Evolutionary conservation across 2,113 vertebrate species (phyloP).

Genomic region (Phrynosoma platyrhinos): DNA sequence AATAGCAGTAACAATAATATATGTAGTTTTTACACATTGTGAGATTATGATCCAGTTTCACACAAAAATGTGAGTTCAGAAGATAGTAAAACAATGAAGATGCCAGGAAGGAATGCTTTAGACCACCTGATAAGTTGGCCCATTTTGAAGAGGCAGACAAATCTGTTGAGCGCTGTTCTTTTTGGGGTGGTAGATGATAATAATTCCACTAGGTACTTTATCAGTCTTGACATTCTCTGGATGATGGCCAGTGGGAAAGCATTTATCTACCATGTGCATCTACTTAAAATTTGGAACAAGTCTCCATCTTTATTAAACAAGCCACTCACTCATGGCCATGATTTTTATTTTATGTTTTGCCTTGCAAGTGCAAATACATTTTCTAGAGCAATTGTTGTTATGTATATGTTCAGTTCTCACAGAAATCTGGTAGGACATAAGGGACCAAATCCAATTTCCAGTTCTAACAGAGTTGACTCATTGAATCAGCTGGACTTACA

Average conservation of each 20-base stretch:
- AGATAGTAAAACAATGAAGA: rapidly evolving
- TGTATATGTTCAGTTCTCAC: constrained; percentile 40
- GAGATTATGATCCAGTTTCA: constrained; percentile 32
- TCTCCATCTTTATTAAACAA: constrained; percentile 65
- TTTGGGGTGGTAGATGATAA: constrained; percentile 52
- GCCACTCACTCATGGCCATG: constrained; percentile 40
- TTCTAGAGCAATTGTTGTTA: constrained; percentile 47
- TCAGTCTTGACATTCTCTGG: constrained; percentile 53
- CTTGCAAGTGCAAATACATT: constrained; percentile 57
- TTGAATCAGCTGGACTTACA: too few species aligned
- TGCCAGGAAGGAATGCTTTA: constrained; percentile 30
- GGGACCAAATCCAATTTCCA: neutral
- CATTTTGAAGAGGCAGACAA: constrained; percentile 11
- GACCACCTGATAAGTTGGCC: constrained; percentile 8
- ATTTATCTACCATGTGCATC: constrained; percentile 66
- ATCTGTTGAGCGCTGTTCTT: constrained; percentile 37
- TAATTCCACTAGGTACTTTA: constrained; percentile 57
- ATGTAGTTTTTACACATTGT: constrained; percentile 18
- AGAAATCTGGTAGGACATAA: constrained; percentile 1
- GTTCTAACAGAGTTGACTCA: neutral
- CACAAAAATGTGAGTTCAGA: constrained; percentile 4
- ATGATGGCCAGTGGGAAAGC: constrained; percentile 47
- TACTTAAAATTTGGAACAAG: constrained; percentile 68
- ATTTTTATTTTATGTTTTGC: constrained; percentile 38
- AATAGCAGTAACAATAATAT: constrained; percentile 6